Base-by-base conservation (phyloP, 2,888 invertebrate genomes). In the Troides oblongomaculatus region DNA sequence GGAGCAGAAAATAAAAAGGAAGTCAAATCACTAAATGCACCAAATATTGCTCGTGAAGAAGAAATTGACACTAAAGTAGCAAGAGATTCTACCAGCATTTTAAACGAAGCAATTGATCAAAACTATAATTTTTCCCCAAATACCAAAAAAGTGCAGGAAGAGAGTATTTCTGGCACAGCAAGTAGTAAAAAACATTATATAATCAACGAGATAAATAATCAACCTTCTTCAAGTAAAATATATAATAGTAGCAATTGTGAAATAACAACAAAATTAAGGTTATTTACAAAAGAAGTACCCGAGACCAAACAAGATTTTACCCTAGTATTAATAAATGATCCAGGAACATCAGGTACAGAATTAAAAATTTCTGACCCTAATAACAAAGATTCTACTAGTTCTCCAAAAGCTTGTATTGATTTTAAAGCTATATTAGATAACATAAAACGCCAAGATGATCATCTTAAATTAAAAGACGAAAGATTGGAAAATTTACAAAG, bases 401-500 rank as follows among this genome's bases (percentile, higher is more conserved):
- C 70, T 18, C n/a, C n/a, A n/a, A 59, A 63, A 56, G 46, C 67
- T 60, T 64, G 73, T 39, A 71, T 67, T 56, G 77, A 84, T 72
- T 79, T 79, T 58, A 79, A 81, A 74, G 71, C 75, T 25, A 82
- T 81, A 67, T 73, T 83, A 74, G 80, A 83, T 74, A 84, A 77
- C 64, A 74, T 83, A 8, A 80, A 74, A 69, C 71, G 73, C 36
- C 86, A 86, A 76, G 77, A 84, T 71, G 84, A 86, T 74, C 74
- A 73, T 72, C 75, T 84, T 59, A 75, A 77, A 58, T 73, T 72
- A 62, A 84, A 82, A 78, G 85, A 87, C 30, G 74, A 82, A 76
- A 80, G 78, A 73, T 75, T 84, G 18, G 73, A 81, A 72, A 78
- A 74, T n/a, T 74, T 85, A 60, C 85, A 87, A 76, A 73, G 70